phyloP scores from a whole-genome alignment of 2,888 invertebrate genomes.

The Sepioteuthis lessoniana region DNA sequence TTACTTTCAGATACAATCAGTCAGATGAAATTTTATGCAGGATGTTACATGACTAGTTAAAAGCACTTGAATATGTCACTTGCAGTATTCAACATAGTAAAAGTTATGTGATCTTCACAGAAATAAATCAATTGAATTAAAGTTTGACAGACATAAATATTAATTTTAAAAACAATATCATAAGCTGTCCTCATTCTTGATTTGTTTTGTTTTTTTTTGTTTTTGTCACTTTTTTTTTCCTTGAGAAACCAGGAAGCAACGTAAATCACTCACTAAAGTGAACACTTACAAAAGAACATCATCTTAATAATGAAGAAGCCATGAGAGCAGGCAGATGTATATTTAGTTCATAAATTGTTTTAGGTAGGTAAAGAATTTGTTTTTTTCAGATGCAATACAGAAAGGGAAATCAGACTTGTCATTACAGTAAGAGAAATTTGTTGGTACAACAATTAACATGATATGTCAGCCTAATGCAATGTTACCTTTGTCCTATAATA shows the following conservation, averaged over 20 bases:
- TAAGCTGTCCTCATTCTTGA: neutral
- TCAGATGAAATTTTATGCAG: too few relatives aligned
- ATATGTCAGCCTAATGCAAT: neutral
- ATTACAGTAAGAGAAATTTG: neutral
- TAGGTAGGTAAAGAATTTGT: neutral
- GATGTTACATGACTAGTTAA: too few relatives aligned
- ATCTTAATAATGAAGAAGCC: neutral
- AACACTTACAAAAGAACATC: neutral
- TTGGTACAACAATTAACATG: neutral
- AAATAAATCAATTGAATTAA: too few relatives aligned
- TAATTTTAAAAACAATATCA: neutral
- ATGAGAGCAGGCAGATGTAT: conserved; percentile 3
- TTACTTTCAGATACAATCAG: too few relatives aligned
- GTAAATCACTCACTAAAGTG: neutral
- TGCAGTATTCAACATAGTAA: too few relatives aligned
- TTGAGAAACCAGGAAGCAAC: neutral
- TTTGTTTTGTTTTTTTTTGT: too few relatives aligned
- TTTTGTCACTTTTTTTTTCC: too few relatives aligned
- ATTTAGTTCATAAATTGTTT: neutral
- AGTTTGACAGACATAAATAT: neutral
- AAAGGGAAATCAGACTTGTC: neutral
- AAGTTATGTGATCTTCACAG: too few relatives aligned
- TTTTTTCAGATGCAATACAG: neutral
- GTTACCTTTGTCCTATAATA: neutral
- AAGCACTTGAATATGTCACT: too few relatives aligned